phyloP scores from a whole-genome alignment of 2,888 invertebrate species.

The Ophonus ardosiacus region DNA sequence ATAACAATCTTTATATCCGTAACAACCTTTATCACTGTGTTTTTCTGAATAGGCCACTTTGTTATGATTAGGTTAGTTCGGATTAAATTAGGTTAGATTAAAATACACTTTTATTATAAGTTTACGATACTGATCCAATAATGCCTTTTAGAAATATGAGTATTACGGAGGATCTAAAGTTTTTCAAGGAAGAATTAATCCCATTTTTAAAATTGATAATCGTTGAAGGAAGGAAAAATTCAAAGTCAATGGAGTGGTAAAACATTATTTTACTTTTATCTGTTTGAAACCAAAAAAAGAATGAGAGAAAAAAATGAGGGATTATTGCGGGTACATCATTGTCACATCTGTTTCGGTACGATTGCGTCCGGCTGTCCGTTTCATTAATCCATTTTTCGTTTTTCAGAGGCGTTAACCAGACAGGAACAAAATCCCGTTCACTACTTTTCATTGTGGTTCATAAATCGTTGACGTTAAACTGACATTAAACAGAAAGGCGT shows the following conservation, averaged over 20 bases:
- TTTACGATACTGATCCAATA: too few relatives aligned
- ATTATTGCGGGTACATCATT: conserved; percentile 50
- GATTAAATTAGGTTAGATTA: too few relatives aligned
- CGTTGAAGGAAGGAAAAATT: background rate
- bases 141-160: too few relatives aligned
- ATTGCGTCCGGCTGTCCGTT: conserved; percentile 34
- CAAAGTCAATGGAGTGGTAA: conserved; percentile 29
- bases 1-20: too few relatives aligned
- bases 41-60: too few relatives aligned
- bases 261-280: conserved; percentile 29
- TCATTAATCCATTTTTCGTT: conserved; percentile 52
- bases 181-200: conserved; percentile 1
- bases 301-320: conserved; percentile 32
- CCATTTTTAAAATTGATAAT: background rate
- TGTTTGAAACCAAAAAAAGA: background rate
- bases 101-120: too few relatives aligned
- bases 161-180: background rate
- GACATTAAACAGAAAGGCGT: conserved; percentile 56
- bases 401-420: conserved; percentile 50
- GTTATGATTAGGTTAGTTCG: too few relatives aligned
- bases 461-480: conserved; percentile 53
- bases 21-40: too few relatives aligned
- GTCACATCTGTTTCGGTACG: conserved; percentile 42
- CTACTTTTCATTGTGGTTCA: conserved; percentile 61
- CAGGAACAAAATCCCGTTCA: conserved; percentile 57